phyloP scores from a whole-genome alignment of 2,797 vertebrate species.

The Poecilia picta region DNA sequence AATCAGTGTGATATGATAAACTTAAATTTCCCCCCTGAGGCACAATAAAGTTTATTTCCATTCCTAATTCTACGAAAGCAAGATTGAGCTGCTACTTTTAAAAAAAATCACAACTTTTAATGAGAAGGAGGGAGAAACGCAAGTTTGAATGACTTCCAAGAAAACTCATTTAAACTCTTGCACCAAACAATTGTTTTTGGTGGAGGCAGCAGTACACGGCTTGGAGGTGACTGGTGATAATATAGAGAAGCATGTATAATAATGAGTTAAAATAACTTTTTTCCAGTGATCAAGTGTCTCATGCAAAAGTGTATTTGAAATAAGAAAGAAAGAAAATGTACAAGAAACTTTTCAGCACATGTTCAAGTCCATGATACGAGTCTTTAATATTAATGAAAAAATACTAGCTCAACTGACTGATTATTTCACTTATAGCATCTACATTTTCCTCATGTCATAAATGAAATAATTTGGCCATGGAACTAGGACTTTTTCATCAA shows the following conservation, averaged over 20 bases:
- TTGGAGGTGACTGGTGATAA: not conserved
- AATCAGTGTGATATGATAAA: not conserved
- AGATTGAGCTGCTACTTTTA: not conserved
- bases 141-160: not conserved
- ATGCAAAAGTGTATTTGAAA: too few relatives aligned
- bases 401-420: too few relatives aligned
- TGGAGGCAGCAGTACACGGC: not conserved
- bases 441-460: too few relatives aligned
- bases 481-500: too few relatives aligned
- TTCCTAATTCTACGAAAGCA: not conserved
- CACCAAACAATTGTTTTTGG: not conserved
- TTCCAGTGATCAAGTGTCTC: not conserved
- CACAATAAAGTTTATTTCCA: not conserved
- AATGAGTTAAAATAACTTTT: not conserved
- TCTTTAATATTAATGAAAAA: too few relatives aligned
- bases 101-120: not conserved
- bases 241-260: not conserved
- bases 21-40: not conserved
- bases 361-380: too few relatives aligned
- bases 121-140: not conserved
- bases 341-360: too few relatives aligned
- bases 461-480: too few relatives aligned
- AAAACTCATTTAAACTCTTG: not conserved
- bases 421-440: too few relatives aligned
- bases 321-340: too few relatives aligned